phyloP scores from a whole-genome alignment of 2,888 invertebrate genomes.

The Polylopha cassiicola region DNA sequence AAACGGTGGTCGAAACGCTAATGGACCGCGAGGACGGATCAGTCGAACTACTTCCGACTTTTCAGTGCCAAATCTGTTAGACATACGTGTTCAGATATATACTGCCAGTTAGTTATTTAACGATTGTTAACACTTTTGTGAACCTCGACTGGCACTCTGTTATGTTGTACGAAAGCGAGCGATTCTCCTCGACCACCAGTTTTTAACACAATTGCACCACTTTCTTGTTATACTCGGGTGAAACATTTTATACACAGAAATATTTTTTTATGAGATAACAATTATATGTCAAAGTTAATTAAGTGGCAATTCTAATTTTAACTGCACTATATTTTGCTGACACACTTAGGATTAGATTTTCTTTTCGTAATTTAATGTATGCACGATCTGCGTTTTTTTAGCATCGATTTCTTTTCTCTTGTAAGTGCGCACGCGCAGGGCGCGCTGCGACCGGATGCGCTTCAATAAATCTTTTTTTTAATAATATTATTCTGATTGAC shows the following conservation, averaged over 20 bases:
- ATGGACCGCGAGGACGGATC: too few relatives aligned
- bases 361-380: conserved; percentile 70
- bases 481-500: conserved; percentile 39
- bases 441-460: conserved; percentile 42
- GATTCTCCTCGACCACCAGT: conserved; percentile 12
- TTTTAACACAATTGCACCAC: conserved; percentile 47
- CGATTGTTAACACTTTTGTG: conserved; percentile 12
- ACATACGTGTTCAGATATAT: conserved; percentile 5
- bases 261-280: conserved; percentile 72
- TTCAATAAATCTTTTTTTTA: conserved; percentile 51
- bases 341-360: conserved; percentile 69
- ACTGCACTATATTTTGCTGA: conserved; percentile 76
- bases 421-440: conserved; percentile 46
- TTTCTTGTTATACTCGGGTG: conserved; percentile 67
- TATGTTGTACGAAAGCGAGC: too few relatives aligned
- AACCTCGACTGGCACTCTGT: background rate
- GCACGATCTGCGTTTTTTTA: conserved; percentile 76
- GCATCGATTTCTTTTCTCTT: conserved; percentile 53
- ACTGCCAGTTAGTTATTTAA: conserved; percentile 19
- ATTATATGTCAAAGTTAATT: conserved; percentile 73
- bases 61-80: conserved; percentile 7
- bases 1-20: conserved; percentile 27
- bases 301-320: conserved; percentile 73
- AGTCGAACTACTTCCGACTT: conserved; percentile 1
- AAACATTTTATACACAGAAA: conserved; percentile 75